Evolutionary conservation across 2,888 invertebrate species (phyloP).

Genomic region (Rotaria sp.): DNA sequence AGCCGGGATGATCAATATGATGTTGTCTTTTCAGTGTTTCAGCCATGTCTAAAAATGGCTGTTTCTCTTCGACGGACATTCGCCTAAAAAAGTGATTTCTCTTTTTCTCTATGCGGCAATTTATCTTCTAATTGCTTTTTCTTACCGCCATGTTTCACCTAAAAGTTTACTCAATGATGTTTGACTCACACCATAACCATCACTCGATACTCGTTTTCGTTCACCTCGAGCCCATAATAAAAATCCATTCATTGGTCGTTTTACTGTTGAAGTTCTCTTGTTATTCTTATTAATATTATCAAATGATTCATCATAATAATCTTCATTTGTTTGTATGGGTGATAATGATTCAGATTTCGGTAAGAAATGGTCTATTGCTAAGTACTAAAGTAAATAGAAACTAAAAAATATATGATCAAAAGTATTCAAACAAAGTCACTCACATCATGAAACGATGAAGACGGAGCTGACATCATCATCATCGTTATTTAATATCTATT

Average conservation of each 20-base stretch:
- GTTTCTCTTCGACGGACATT: background rate
- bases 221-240: background rate
- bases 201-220: background rate
- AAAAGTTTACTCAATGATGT: background rate
- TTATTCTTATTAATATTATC: background rate
- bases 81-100: background rate
- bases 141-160: background rate
- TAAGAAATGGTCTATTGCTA: background rate
- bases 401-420: background rate
- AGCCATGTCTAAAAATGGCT: constrained; percentile 20
- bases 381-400: background rate
- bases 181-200: background rate
- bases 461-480: background rate
- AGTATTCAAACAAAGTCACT: background rate
- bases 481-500: background rate
- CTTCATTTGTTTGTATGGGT: background rate
- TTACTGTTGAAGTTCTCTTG: background rate
- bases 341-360: background rate
- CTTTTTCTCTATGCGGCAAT: background rate
- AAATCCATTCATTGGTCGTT: constrained; percentile 9
- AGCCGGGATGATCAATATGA: background rate
- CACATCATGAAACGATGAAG: background rate
- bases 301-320: background rate
- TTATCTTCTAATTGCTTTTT: background rate
- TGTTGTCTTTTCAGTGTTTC: constrained; percentile 5